Evolutionary conservation across 1,140 invertebrate species (phyloP), one percentile per base, ranked within the genome.

Genomic region (Drosophila azteca): DNA sequence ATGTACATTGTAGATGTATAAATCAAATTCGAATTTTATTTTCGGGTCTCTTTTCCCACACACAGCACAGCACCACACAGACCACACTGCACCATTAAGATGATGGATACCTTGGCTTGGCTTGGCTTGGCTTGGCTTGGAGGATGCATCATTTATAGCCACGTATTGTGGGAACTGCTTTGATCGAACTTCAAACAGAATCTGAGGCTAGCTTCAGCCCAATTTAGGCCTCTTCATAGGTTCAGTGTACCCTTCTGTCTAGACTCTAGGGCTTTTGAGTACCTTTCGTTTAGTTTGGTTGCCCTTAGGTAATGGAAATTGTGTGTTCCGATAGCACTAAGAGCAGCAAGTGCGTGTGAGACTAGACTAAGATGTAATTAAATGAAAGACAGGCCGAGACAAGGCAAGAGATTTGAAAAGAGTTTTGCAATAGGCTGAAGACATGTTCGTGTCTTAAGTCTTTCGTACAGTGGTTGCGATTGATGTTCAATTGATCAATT

Each of bases 371-470:
- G 58, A 63, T 53, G 61, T 87, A 20, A 20, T 20, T n/a, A n/a
- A n/a, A n/a, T n/a, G n/a, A n/a, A 20, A 20, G 17, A 20, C 17
- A 20, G n/a, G n/a, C n/a, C n/a, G n/a, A 20, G 17, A 20, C 0
- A 20, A 20, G 17, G 17, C 17, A 20, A 20, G 4, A 26, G 24
- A 26, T 26, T 6, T 26, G 24, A 26, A 26, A 67, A 48, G 22
- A 7, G 46, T 78, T 85, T 76, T 58, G 82, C 74, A 80, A 72
- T 61, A 35, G 11, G 46, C 61, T 39, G 46, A 43, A 48, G 58
- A 54, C 68, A 55, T 60, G 78, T 85, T 85, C 76, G 82, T 78
- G 70, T 81, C 82, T 87, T 63, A 65, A 82, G 78, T 87, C 81
- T 70, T 81, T 81, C 72, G 59, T 60, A 60, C 49, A 24, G 52